Conservation (phyloP, 1,140 invertebrate species). For the Lepidurus couesii region DNA sequence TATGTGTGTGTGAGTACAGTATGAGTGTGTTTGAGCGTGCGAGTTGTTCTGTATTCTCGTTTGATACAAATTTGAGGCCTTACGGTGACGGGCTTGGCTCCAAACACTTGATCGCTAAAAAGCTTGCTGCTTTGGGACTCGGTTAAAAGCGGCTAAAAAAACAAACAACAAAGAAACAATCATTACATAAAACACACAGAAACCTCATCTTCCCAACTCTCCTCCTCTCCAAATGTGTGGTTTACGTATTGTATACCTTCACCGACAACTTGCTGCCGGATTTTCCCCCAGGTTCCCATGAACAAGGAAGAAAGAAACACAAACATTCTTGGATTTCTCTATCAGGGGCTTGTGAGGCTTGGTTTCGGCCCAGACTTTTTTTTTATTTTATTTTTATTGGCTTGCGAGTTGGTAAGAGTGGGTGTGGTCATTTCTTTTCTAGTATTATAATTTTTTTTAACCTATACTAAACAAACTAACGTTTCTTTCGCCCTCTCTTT, state of each 20-base stretch:
- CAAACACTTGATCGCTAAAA: too few species aligned
- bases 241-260: neutral
- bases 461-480: constrained; percentile 7
- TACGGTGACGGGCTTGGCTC: neutral
- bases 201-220: too few species aligned
- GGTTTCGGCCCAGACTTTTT: neutral
- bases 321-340: neutral
- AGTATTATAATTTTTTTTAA: constrained; percentile 28
- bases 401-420: neutral
- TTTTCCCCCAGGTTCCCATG: neutral
- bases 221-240: neutral
- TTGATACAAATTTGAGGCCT: constrained; percentile 7
- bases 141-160: too few species aligned
- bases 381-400: constrained; percentile 24
- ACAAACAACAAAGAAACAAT: neutral
- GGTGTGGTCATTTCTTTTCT: constrained; percentile 30
- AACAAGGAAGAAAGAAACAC: neutral
- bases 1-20: constrained; percentile 21
- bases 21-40: constrained; percentile 26
- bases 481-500: constrained; percentile 24
- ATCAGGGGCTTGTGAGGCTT: neutral
- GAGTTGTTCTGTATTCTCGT: neutral
- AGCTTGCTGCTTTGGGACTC: too few species aligned
- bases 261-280: neutral
- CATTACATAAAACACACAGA: neutral